Evolutionary conservation across 2,113 vertebrate genomes (phyloP), one percentile per base, ranked within the genome.

Genomic region (Cephalopholis sonnerati): DNA sequence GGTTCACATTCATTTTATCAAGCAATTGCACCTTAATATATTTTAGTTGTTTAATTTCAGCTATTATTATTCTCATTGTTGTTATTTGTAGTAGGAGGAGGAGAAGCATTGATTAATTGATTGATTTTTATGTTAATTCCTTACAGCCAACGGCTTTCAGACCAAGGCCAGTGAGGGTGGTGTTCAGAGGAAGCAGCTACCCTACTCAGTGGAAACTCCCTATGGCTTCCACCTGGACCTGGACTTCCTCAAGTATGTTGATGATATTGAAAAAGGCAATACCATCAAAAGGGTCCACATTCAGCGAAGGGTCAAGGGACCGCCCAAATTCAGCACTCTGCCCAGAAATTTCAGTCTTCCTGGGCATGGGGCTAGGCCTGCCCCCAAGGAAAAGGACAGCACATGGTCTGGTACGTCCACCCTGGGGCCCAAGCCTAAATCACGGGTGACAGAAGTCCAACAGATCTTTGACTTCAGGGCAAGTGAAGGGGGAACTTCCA

Each of bases 261-360:
- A 99, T 0, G 98, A 99, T 92, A 99, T 99, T 2, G 98, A 99
- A 94, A 99, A 99, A 91, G 98, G 98, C 41, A 96, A 99, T 89
- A 99, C 98, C 84, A 98, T 99, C 94, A 96, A 96, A 85, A 96
- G 97, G 89, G 95, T 99, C 53, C 97, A 97, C 81, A 97, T 99
- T 90, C 98, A 98, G 81, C 95, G 98, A 48, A 93, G 96, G 84
- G 93, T 97, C 89, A 99, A 97, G 79, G 97, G 97, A 57, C 97
- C 97, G 61, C 96, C 97, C 62, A 99, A 99, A 92, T 99, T 97
- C 86, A 99, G 97, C 91, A 99, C 98, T 61, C 91, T 99, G 85
- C 98, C 98, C 13, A 95, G 98, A 13, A 99, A 99, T 88, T 99
- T 99, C 90, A 99, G 98, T 87, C 96, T 99, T 36, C 98, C 97